Base-by-base conservation (phyloP, 2,888 invertebrate species). In the Lepidocyrtoides sp. region DNA sequence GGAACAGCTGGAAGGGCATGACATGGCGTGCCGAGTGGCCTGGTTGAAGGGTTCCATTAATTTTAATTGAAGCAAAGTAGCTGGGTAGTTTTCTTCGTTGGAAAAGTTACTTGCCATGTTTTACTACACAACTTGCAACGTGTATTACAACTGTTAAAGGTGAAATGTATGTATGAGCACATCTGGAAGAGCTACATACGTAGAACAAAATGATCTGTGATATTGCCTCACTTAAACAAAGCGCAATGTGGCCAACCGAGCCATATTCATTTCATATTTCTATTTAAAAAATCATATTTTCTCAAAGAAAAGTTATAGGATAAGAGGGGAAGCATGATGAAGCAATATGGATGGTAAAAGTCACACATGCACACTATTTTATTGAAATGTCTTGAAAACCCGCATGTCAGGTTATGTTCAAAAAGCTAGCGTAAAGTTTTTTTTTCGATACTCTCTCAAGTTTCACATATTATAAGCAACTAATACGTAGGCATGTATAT, bases 61-160 rank as follows among this genome's bases (percentile, higher is more conserved):
- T 91, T 91, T 91, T 91, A 91, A 91, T 91, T 91, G 91, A 91
- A 91, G 60, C 72, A 86, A 91, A 82, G 86, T 91, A 87, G 86
- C 69, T 83, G 48, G 57, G 17, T 82, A 72, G 79, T 91, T 86
- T 87, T 87, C 57, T 66, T 72, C 32, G 48, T 14, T 20, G 48
- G 72, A 75, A 51, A 82, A 81, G 63, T 63, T 41, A 10, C 48
- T 81, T 79, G 32, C 79, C 54, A 12, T 75, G 69, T 84, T 84
- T 79, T 79, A 79, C 10, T 57, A 20, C 48, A 36, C 14, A n/a
- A n/a, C 29, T 75, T 3, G 23, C 20, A 72, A 10, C 36, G 23
- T 41, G 41, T 72, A 2, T 4, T 72, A 72, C 72, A 75, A 44
- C 41, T 48, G 51, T 48, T 75, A 75, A 69, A 48, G 29, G 12